Evolutionary conservation across 2,888 invertebrate genomes (phyloP), one percentile per base, ranked within the genome.

Genomic region (Ganaspis brasiliensis): DNA sequence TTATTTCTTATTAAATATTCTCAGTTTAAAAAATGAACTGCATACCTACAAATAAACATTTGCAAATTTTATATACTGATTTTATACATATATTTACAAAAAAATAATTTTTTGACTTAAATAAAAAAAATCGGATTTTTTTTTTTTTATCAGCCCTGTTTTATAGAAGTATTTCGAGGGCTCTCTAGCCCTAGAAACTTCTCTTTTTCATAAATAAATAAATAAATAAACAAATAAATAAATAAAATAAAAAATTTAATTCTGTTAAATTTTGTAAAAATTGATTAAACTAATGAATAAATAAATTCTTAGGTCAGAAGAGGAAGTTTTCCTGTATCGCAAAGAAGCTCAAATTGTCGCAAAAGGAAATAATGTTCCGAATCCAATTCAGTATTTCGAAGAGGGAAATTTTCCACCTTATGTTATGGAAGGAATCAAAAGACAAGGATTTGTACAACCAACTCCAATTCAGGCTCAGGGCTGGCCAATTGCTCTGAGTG

Each of bases 401-500:
- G 87, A 87, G 56, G 85, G 83, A 5, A 86, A 80, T 81, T 87
- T 81, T 77, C 89, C 87, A 14, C 74, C 82, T 37, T 85, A 85
- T 73, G 84, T 87, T n/a, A 82, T 87, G 82, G 82, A 84, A 40
- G 90, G 88, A 19, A 90, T 87, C 76, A 90, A 91, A 75, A 91
- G 88, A 77, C 93, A 91, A 86, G 94, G 94, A 72, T 93, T 92
- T 82, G 87, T 91, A 49, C 91, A 92, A 57, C 95, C 95, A 1
- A 95, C 95, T 16, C 91, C 94, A 6, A 95, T 95, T 87, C 95
- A 95, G 89, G 92, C 94, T 37, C 94, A 94, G 87, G 94, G 95
- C 24, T 95, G 94, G 95, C 95, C 95, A 1, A 93, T 95, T 77
- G 93, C 94, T 3, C 90, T 95, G 79, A 93, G 93, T 86, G 95